Conservation (phyloP, 1,140 invertebrate species). For the Nephila pilipes region DNA sequence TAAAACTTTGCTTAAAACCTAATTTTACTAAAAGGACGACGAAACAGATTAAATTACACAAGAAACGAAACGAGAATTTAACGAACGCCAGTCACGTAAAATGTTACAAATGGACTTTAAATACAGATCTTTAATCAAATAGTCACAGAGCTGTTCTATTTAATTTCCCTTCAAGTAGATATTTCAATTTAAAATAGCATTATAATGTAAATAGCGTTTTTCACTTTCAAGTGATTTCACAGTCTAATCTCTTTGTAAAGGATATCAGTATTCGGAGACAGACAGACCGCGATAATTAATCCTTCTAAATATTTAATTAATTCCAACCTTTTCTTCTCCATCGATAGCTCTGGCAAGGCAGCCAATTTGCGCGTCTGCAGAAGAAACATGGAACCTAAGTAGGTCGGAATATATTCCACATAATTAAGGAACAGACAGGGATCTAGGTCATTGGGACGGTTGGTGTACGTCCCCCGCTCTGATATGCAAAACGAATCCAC, state of each 20-base stretch:
- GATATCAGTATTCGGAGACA: neutral
- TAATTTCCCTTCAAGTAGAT: neutral
- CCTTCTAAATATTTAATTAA: neutral
- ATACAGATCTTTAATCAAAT: neutral
- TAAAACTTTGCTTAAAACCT: neutral
- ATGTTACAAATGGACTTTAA: neutral
- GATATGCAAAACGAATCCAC: slow-evolving; percentile 51
- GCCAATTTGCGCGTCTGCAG: neutral
- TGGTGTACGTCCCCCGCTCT: slow-evolving; percentile 22
- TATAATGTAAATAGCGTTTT: neutral
- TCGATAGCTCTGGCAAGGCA: neutral
- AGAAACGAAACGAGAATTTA: neutral
- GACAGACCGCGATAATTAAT: neutral
- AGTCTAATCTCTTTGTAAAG: neutral
- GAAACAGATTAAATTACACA: neutral
- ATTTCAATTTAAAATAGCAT: neutral
- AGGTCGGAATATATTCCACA: neutral
- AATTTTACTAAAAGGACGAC: slow-evolving; percentile 21
- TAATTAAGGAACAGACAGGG: neutral
- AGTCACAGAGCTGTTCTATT: neutral
- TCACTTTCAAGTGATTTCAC: neutral
- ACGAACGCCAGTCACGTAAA: neutral
- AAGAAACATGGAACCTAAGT: neutral
- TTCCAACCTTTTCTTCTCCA: neutral
- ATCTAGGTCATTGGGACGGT: slow-evolving; percentile 48